Base-by-base conservation (phyloP, 2,888 invertebrate species). In the Halictus ligatus region DNA sequence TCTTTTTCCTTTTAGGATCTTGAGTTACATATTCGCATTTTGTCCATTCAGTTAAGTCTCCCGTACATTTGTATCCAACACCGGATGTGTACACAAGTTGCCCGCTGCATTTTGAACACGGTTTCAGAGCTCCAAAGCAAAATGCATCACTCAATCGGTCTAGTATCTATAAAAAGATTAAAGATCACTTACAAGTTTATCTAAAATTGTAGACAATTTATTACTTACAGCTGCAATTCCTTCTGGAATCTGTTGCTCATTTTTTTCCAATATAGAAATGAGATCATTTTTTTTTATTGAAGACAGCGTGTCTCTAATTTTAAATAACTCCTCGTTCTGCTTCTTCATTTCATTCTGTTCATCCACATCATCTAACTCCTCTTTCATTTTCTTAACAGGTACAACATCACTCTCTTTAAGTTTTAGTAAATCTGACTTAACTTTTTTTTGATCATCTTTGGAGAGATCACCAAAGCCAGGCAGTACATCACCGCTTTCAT, bases 21-120 rank as follows among this genome's bases (percentile, higher is more conserved):
- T 97, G 97, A 0, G 97, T 96, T 7, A 97, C 94, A 91, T 97
- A 96, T 80, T 96, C 96, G 95, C 99, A 99, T 95, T 98, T 98
- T 0, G 98, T 97, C 98, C 99, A 99, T 94, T 98, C 99, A 18
- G 97, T 97, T 54, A 98, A 92, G 93, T 97, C 96, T 92, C 99
- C 99, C 87, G 96, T 97, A 94, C 99, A 99, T 87, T 97, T 96
- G 94, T 99, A 99, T 7, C 98, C 98, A 84, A 96, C 96, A 48
- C 97, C 97, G 81, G 96, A 96, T 88, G 96, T 96, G 91, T 97
- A 97, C 60, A 96, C 95, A 35, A 97, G 96, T 92, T 98, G 97
- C 0, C 98, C 98, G 2, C 96, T 96, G 94, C 99, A 99, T 91
- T 97, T 97, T 0, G 96, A 94, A 92, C 99, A 99, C 0, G 96